Conservation (phyloP, 2,888 invertebrate species). For the Mystacides longicornis region DNA sequence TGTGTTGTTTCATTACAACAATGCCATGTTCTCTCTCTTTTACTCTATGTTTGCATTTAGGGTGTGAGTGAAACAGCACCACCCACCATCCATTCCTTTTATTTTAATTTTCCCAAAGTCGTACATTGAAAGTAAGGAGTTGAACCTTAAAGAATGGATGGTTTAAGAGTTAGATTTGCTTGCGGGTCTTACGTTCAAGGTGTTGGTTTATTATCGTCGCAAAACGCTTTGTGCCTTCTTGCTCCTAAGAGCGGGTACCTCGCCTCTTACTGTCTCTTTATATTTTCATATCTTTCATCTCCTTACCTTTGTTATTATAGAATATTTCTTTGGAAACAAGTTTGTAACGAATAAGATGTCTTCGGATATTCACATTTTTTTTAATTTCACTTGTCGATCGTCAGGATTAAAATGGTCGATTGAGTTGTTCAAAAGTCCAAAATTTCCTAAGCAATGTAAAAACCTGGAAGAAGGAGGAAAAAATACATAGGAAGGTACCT, state of each 20-base stretch:
- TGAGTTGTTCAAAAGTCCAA: no score
- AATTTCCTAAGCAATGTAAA: no score
- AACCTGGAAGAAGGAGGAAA: no score
- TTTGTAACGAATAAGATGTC: slow-evolving; percentile 4
- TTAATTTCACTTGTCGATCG: no score
- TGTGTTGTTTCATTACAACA: not conserved
- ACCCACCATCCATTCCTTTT: no score
- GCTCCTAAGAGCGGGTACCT: slow-evolving; percentile 17
- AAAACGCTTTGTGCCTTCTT: slow-evolving; percentile 24
- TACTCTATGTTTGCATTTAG: not conserved
- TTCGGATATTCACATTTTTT: slow-evolving; percentile 9
- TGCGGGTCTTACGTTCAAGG: slow-evolving; percentile 12
- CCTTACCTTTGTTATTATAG: slow-evolving; percentile 5
- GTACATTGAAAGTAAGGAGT: slow-evolving; percentile 8
- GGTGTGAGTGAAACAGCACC: not conserved
- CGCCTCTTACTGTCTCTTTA: slow-evolving; percentile 22
- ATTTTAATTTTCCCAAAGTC: not conserved
- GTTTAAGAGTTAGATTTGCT: slow-evolving; percentile 13
- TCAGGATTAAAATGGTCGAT: no score
- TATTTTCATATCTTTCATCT: slow-evolving; percentile 22
- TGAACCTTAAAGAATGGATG: slow-evolving; percentile 11
- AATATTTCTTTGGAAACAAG: slow-evolving; percentile 9
- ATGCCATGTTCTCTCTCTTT: not conserved
- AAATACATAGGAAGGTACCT: no score
- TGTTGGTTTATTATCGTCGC: slow-evolving; percentile 26